Conservation (phyloP, 2,113 vertebrate genomes). For the Girardinichthys multiradiatus region DNA sequence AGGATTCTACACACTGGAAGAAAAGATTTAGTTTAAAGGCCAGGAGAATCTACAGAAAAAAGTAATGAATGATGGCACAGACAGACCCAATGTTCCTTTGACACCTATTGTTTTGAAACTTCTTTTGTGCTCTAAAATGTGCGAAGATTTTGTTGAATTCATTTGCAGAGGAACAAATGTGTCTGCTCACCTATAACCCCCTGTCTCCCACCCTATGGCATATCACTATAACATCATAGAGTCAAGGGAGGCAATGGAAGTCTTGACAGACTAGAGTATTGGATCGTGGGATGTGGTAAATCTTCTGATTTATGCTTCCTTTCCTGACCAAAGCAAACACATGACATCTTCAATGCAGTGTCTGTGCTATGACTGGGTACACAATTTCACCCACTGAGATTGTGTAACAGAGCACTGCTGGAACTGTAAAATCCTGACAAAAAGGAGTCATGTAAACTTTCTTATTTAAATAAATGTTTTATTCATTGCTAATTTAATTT, state of each 20-base stretch:
- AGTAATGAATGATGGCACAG: not conserved
- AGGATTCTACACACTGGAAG: not conserved
- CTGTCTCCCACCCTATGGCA: not conserved
- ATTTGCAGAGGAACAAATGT: not conserved
- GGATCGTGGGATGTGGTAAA: slow-evolving; percentile 35
- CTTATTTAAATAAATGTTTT: too few species aligned
- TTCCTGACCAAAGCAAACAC: slow-evolving; percentile 55
- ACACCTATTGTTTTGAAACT: slow-evolving; percentile 6
- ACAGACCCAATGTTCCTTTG: not conserved
- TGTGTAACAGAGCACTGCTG: not conserved
- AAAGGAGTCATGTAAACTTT: too few species aligned
- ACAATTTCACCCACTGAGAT: not conserved
- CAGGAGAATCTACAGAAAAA: not conserved
- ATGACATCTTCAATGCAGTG: slow-evolving; percentile 50
- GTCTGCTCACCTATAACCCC: not conserved
- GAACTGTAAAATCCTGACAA: not conserved
- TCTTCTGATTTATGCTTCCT: slow-evolving; percentile 24
- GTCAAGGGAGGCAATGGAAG: not conserved
- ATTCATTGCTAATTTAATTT: too few species aligned
- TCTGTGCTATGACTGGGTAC: slow-evolving; percentile 48
- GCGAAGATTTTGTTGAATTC: slow-evolving; percentile 2
- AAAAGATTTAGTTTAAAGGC: slow-evolving; percentile 2
- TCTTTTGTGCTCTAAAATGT: not conserved
- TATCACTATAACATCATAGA: slow-evolving; percentile 45
- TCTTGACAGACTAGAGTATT: slow-evolving; percentile 23